Base-by-base conservation (phyloP, 2,797 vertebrate genomes). In the Odontamblyopus rebecca region DNA sequence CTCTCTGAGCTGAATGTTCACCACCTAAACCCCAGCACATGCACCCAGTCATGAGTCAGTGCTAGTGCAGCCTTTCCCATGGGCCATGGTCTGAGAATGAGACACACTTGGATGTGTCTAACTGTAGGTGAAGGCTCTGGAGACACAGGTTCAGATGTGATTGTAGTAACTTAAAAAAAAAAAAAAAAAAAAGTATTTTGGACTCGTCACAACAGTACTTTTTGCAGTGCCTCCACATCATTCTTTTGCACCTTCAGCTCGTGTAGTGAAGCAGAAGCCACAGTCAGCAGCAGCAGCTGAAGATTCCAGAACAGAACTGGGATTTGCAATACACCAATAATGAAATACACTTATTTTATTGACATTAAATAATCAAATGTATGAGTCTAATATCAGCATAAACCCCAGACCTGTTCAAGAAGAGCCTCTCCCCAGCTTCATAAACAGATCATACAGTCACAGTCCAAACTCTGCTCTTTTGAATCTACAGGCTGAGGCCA, bases 191-290 rank as follows among this genome's bases (percentile, higher is more conserved):
- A 27, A 26, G 68, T 57, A 0, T 29, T 29, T 60, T 60, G 13
- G 13, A 29, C 2, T 15, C 2, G 15, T 29, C 13, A 15, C 4
- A 27, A 27, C 12, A 26, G 29, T 15, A 60, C 57, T 60, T 60
- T 60, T 5, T 30, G 57, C 57, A 60, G 57, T 60, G 57, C 26
- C 15, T 26, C 26, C 6, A 29, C 56, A 6, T 6, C 1, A 13
- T n/a, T 15, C 16, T 29, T 29, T 26, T 11, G 2, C 15, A 27
- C 12, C 3, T 44, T 64, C 6, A 18, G 1, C 15, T 23, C 2
- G 15, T 19, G 3, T 27, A 18, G 16, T 59, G 15, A 71, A n/a
- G 50, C 29, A 73, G 69, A 85, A 86, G 88, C 88, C 65, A 75
- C 77, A 26, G 75, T 84, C 61, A 78, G 85, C 27, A 11, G 63